Evolutionary conservation across 1,140 invertebrate genomes (phyloP).

Genomic region (Drosophila dunni): DNA sequence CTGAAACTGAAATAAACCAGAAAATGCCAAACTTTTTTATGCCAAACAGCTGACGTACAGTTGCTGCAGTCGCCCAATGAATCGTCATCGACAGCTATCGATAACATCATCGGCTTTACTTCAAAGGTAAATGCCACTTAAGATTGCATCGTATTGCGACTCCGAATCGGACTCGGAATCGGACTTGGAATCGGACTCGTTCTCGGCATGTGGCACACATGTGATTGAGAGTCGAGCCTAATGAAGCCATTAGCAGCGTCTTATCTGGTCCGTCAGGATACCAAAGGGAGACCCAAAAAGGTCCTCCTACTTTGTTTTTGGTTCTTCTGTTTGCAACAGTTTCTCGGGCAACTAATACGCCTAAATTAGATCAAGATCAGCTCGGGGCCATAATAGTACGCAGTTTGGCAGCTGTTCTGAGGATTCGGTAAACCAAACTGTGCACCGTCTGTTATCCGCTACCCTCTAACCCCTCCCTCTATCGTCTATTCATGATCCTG

Average conservation of each 20-base stretch:
- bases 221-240: constrained; percentile 59
- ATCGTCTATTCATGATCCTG: background rate
- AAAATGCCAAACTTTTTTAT: constrained; percentile 23
- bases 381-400: constrained; percentile 50
- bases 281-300: constrained; percentile 56
- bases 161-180: background rate
- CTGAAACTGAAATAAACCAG: background rate
- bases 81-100: constrained; percentile 69
- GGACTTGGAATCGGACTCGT: constrained; percentile 5
- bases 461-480: background rate
- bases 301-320: constrained; percentile 1
- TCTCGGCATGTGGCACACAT: constrained; percentile 76
- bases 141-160: constrained; percentile 48
- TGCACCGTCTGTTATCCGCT: background rate
- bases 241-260: constrained; percentile 80
- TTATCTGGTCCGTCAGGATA: constrained; percentile 61
- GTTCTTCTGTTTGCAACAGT: constrained; percentile 55
- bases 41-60: constrained; percentile 38
- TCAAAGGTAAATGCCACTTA: constrained; percentile 63
- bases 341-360: constrained; percentile 76
- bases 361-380: constrained; percentile 79
- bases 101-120: constrained; percentile 56
- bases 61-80: constrained; percentile 59
- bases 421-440: constrained; percentile 46
- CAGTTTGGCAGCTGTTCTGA: constrained; percentile 65